A percentile compares a stretch with the other conserved stretches of the same genome.
Evolutionary conservation across 2,113 vertebrate species (phyloP).

Genomic region (Junco hyemalis): DNA sequence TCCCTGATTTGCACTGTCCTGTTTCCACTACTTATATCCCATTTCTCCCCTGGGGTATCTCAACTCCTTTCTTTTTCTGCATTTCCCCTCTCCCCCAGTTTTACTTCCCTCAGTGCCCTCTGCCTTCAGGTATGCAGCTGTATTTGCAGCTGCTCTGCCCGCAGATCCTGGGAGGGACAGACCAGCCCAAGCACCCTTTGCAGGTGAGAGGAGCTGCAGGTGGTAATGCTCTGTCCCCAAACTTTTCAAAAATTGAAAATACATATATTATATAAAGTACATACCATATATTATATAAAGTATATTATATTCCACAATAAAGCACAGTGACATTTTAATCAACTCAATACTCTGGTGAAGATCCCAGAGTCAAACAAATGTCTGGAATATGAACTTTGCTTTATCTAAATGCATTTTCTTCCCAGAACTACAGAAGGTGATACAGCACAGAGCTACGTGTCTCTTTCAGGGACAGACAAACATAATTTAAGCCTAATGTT

Average conservation of each 20-base stretch:
- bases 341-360: neutral
- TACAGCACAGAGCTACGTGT: neutral
- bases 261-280: neutral
- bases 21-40: neutral
- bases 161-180: neutral
- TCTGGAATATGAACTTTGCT: neutral
- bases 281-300: neutral
- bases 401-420: neutral
- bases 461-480: neutral
- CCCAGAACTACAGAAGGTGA: neutral
- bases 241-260: neutral
- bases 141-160: neutral
- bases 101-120: neutral
- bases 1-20: neutral
- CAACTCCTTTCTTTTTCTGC: neutral
- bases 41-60: neutral
- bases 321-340: neutral
- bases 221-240: conserved; percentile 5
- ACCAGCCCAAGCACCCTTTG: neutral
- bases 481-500: neutral
- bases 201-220: neutral
- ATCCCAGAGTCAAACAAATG: neutral
- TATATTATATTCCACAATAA: neutral
- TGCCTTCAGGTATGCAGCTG: neutral
- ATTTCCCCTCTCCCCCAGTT: neutral